Conservation (phyloP, 1,140 invertebrate genomes). For the Formica exsecta region DNA sequence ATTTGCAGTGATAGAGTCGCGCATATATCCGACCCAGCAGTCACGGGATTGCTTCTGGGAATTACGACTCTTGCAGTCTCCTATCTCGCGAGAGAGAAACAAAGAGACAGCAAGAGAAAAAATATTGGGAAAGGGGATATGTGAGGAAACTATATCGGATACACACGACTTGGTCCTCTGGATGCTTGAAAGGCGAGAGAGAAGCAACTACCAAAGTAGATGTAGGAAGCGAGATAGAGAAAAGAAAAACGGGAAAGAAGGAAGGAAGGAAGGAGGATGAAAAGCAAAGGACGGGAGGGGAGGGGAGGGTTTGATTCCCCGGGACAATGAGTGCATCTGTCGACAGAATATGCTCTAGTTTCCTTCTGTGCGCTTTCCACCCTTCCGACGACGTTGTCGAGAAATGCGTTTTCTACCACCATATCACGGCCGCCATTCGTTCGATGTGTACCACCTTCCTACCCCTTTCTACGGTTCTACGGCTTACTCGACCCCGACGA, state of each 20-base stretch:
- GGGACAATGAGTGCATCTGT: constrained; percentile 67
- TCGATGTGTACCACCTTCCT: not conserved
- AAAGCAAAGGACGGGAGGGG: not conserved
- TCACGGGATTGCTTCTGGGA: constrained; percentile 21
- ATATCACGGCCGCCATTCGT: not conserved
- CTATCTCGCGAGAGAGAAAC: not conserved
- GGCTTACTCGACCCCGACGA: not conserved
- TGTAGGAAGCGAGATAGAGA: not conserved
- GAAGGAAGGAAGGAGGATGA: constrained; percentile 9
- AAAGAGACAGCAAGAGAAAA: not conserved
- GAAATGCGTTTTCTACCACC: constrained; percentile 24
- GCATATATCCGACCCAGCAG: constrained; percentile 37
- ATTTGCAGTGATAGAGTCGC: constrained; percentile 51
- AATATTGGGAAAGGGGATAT: not conserved
- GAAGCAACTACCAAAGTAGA: not conserved
- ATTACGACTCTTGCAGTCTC: constrained; percentile 36
- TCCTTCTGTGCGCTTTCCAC: constrained; percentile 19
- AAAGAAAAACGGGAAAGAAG: not conserved
- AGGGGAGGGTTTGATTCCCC: constrained; percentile 34
- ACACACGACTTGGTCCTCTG: not conserved
- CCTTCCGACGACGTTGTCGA: not conserved
- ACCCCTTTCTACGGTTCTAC: not conserved
- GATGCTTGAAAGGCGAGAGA: constrained; percentile 13
- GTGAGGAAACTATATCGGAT: constrained; percentile 17
- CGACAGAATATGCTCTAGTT: constrained; percentile 63